Evolutionary conservation across 2,797 vertebrate species (phyloP), one percentile per base, ranked within the genome.

Genomic region (Choloepus didactylus): DNA sequence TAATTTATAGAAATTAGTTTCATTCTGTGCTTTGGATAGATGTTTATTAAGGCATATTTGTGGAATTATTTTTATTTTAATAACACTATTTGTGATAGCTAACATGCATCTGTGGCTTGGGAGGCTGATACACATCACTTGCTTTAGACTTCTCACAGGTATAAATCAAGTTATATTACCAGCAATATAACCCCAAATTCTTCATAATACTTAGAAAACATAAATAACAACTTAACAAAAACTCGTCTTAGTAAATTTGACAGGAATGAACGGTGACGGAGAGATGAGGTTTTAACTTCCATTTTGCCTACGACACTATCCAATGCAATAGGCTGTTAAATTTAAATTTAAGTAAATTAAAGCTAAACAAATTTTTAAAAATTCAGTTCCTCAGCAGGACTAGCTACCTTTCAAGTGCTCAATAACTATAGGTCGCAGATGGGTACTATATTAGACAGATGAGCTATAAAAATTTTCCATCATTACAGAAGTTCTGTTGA

Each of bases 21-120:
- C 8, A 72, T 27, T 31, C 29, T 87, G 4, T 66, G 4, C 82
- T 51, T 41, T 80, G 41, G 60, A 56, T 5, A 92, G 38, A 62
- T 1, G 29, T 51, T 23, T 23, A 75, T 79, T 83, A 49, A 59
- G n/a, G 14, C 2, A 73, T 49, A 54, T 35, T 49, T 96, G 54
- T 88, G 27, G 6, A 92, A 56, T 19, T 81, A 64, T 59, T 95
- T 94, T 83, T 73, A 80, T 66, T 89, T 67, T 56, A 84, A n/a
- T 64, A 67, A 69, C 25, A 89, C 9, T 59, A 25, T 67, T 89
- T 85, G 27, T 35, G 25, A 51, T 7, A 69, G 49, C 56, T 79
- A 35, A 73, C 35, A 11, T 5, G 18, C 21, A 60, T n/a, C 16
- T 9, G 62, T 51, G 11, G 14, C 38, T 80, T 66, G 44, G 87